Evolutionary conservation across 2,888 invertebrate genomes (phyloP), one percentile per base, ranked within the genome.

Genomic region (Zonitis immaculata): DNA sequence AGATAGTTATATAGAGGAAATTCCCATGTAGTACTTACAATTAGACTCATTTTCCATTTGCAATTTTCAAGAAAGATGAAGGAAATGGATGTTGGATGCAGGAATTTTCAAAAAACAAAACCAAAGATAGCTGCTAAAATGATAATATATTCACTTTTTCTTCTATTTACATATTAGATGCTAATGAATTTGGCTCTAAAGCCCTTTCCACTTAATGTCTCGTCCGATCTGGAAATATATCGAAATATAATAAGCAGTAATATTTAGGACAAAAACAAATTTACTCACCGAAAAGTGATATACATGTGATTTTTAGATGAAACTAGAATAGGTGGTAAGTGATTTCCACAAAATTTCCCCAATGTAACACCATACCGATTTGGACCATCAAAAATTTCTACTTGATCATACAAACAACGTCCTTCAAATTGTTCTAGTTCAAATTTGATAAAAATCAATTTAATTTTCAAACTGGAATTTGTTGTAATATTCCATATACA

Each of bases 401-500:
- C 88, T 71, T 93, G 90, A 74, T 98, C 98, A 73, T 96, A 97
- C 1, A 90, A 88, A 71, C 97, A 98, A 2, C 3, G 11, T 74
- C 95, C 94, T 80, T 94, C 84, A 77, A 97, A 96, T 0, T 92
- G 90, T 71, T 98, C 97, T 74, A 97, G 81, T 71, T 95, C 95
- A 73, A 98, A 97, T 51, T 88, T 88, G 67, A 88, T 86, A 77
- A 97, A 97, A 44, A 86, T 89, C 66, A 98, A 77, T 77, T 94
- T 93, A 58, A 98, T 91, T 42, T 96, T 83, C 74, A 98, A 97
- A 1, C 98, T 98, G 0, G 95, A 93, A 0, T 94, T 95, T 0
- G 96, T 95, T 1, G 88, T 88, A 71, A 98, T 92, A 66, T 93
- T 91, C 97, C 98, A 98, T 7, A 95, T 90, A 73, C 98, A 98